phyloP scores from a whole-genome alignment of 1,140 invertebrate genomes.

The Trichonephila inaurata region DNA sequence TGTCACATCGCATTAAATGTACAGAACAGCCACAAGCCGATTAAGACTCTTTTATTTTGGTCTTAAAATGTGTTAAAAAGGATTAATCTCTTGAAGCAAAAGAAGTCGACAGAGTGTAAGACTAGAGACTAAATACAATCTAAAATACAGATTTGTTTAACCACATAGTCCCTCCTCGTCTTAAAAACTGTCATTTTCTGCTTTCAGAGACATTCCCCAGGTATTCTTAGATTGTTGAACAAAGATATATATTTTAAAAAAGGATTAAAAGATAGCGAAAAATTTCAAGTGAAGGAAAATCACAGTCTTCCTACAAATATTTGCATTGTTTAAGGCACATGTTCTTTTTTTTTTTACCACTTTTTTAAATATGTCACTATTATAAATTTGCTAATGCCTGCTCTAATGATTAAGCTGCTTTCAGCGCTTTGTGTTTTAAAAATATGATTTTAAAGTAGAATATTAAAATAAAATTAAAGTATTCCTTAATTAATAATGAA shows the following conservation, averaged over 20 bases:
- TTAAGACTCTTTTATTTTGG: slow-evolving; percentile 2
- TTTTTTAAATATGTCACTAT: too few species aligned
- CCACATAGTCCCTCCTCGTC: not conserved
- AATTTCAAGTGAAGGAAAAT: not conserved
- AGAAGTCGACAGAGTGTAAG: not conserved
- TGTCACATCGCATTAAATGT: slow-evolving; percentile 29
- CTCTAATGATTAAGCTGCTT: too few species aligned
- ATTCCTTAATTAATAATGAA: too few species aligned
- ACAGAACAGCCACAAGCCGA: slow-evolving; percentile 6
- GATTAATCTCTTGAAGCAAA: not conserved
- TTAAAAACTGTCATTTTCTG: not conserved
- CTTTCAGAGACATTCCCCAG: not conserved
- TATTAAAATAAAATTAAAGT: too few species aligned
- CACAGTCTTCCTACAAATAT: not conserved
- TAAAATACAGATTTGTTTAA: not conserved
- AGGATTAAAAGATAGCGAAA: not conserved
- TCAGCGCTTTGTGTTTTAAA: too few species aligned
- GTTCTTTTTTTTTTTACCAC: too few species aligned
- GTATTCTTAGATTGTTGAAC: not conserved
- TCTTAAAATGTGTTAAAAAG: slow-evolving; percentile 8
- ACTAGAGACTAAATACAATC: not conserved
- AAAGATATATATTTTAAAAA: not conserved
- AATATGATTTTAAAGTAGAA: too few species aligned
- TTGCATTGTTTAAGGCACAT: too few species aligned
- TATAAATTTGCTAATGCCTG: too few species aligned